Conservation (phyloP, 2,113 vertebrate species). For the Chaenocephalus aceratus region DNA sequence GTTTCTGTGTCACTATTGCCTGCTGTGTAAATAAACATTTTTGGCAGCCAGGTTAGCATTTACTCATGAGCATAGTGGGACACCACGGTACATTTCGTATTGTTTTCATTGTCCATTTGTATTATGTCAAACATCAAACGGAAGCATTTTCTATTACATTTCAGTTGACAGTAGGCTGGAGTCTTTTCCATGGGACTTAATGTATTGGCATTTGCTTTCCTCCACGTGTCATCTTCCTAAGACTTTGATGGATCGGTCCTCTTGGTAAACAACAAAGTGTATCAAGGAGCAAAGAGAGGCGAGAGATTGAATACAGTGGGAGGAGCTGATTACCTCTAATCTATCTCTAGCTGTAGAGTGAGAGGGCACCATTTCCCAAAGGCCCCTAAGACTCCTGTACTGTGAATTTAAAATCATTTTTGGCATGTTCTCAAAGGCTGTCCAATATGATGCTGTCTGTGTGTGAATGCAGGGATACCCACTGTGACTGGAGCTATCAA, state of each 20-base stretch:
- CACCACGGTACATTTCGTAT: background rate
- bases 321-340: conserved; percentile 69
- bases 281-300: conserved; percentile 54
- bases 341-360: conserved; percentile 39
- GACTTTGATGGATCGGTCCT: conserved; percentile 64
- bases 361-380: conserved; percentile 38
- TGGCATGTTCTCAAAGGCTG: conserved; percentile 34
- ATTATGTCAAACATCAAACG: conserved; percentile 40
- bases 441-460: background rate
- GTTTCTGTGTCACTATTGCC: conserved; percentile 9
- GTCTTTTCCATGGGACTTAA: conserved; percentile 40
- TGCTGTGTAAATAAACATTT: conserved; percentile 1
- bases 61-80: conserved; percentile 7
- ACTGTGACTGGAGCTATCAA: conserved; percentile 3
- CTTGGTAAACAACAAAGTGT: conserved; percentile 67
- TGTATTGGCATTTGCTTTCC: conserved; percentile 45
- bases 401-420: conserved; percentile 46
- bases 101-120: conserved; percentile 32
- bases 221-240: conserved; percentile 43
- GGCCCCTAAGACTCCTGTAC: conserved; percentile 28
- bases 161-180: conserved; percentile 36
- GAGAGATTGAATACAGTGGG: conserved; percentile 59
- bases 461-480: conserved; percentile 20
- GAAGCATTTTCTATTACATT: conserved; percentile 39
- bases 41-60: background rate